A percentile compares a stretch with the other conserved stretches of the same genome.
Conservation (phyloP, 2,888 invertebrate genomes). For the Caradrina clavipalpis region DNA sequence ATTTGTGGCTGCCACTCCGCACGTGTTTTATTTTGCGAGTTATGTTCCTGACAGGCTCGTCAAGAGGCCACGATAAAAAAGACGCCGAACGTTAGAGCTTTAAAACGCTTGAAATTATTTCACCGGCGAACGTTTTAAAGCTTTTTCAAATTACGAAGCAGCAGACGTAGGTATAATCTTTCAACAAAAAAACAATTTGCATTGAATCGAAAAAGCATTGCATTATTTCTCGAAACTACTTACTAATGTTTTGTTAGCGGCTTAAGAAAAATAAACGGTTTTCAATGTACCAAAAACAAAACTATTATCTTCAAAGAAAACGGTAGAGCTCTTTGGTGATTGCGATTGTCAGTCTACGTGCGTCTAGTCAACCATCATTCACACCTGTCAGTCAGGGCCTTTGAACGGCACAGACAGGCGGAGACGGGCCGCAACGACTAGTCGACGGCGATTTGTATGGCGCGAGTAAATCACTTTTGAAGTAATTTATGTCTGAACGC, state of each 20-base stretch:
- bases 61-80: constrained; percentile 78
- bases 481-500: constrained; percentile 85
- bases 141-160: constrained; percentile 64
- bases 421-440: constrained; percentile 83
- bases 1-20: constrained; percentile 88
- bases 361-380: constrained; percentile 78
- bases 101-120: constrained; percentile 69
- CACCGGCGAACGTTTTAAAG: constrained; percentile 66
- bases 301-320: constrained; percentile 83
- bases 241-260: constrained; percentile 62
- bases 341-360: constrained; percentile 81
- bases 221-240: constrained; percentile 64
- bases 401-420: constrained; percentile 76
- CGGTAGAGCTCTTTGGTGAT: constrained; percentile 74
- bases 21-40: constrained; percentile 88
- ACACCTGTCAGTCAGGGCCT: constrained; percentile 86
- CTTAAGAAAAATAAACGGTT: constrained; percentile 69
- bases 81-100: constrained; percentile 67
- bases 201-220: constrained; percentile 61
- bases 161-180: constrained; percentile 50
- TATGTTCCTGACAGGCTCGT: constrained; percentile 86
- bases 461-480: constrained; percentile 88
- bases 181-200: constrained; percentile 59
- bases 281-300: constrained; percentile 73
- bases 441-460: constrained; percentile 85